Percentiles rank a stretch among this genome's conserved stretches.
phyloP scores from a whole-genome alignment of 2,797 vertebrate species.

The Dendrocincla fuliginosa region DNA sequence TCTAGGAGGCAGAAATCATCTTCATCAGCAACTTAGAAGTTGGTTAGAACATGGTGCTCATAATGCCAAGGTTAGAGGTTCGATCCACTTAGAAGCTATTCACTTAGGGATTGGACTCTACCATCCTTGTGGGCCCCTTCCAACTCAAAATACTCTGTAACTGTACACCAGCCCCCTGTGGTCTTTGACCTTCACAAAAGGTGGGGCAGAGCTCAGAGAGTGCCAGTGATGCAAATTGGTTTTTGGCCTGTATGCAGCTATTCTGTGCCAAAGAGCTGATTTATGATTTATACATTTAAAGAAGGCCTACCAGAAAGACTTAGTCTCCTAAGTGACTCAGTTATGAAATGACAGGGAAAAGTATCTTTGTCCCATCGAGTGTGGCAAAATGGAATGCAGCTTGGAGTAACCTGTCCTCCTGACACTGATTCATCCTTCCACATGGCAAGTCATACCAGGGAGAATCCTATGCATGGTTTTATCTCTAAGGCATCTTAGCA shows the following conservation, averaged over 20 bases:
- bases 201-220: neutral
- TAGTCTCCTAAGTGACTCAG: neutral
- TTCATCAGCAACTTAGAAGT: neutral
- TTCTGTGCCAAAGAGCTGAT: neutral
- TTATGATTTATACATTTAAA: neutral
- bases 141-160: neutral
- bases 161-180: neutral
- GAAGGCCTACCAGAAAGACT: neutral
- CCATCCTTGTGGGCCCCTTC: neutral
- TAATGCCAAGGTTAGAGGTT: neutral
- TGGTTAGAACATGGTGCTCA: neutral
- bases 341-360: neutral
- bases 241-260: neutral
- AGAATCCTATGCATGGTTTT: neutral
- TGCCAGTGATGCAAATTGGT: neutral
- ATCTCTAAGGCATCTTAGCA: neutral
- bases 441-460: neutral
- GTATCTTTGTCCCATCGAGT: neutral
- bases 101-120: neutral
- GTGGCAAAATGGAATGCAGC: neutral
- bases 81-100: neutral
- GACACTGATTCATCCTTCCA: neutral
- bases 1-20: neutral
- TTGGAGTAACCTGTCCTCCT: neutral
- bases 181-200: neutral